Base-by-base conservation (phyloP, 2,113 vertebrate genomes). In the Oophaga pumilio region DNA sequence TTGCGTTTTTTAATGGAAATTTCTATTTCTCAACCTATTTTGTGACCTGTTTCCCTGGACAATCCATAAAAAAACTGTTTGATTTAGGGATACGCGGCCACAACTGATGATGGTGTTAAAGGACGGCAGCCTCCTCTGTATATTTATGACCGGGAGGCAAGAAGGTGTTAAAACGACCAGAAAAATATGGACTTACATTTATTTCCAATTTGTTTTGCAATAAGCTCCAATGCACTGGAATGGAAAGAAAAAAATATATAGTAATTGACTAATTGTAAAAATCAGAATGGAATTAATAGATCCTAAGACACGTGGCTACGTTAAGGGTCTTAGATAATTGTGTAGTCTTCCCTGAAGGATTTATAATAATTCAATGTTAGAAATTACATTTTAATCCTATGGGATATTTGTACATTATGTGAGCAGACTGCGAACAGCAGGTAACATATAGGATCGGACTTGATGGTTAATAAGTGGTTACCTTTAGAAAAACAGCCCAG, bases 181-280 rank as follows among this genome's bases (percentile, higher is more conserved):
- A 14, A 33, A 71, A 43, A 73, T 17, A 15, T 4, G 4, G 13
- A 28, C 14, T 69, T 33, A 28, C 28, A 28, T 71, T 17, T 0
- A 28, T 33, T 71, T 26, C 33, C 59, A 18, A 60, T 20, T 20
- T 60, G 59, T 14, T 60, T 60, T 60, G 2, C 66, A 17, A 28
- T 71, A 33, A 49, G 18, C 15, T 43, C 22, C 18, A 18, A 76
- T 50, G 71, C 33, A 33, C 1, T 20, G 33, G 71, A 76, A 50
- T 1, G 43, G 2, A 49, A 50, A 49, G 33, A 15, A 74, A 49
- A 71, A 43, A 82, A 50, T 33, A 33, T 33, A 2, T 33, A 96
- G 91, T 92, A 94, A n/a, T n/a, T n/a, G n/a, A n/a, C n/a, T 95
- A 96, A 95, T 91, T 94, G 92, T 95, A 94, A 95, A 90, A 93